Evolutionary conservation across 2,888 invertebrate genomes (phyloP).

Genomic region (Julus scanicus): DNA sequence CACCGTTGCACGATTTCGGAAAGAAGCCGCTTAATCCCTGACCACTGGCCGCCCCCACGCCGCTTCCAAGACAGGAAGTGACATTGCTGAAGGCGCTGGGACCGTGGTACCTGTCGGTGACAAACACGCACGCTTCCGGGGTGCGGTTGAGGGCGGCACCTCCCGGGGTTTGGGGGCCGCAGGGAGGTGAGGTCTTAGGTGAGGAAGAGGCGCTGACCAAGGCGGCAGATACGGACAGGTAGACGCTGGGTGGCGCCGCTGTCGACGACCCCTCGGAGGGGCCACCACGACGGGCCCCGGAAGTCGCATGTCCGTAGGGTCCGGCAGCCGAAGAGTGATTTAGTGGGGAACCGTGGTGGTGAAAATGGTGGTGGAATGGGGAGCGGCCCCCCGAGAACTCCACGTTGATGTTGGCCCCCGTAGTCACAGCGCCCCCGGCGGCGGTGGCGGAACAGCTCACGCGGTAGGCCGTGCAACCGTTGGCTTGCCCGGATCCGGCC

Average conservation of each 20-base stretch:
- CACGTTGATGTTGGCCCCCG: constrained; percentile 53
- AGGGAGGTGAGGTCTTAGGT: constrained; percentile 12
- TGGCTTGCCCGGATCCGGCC: not conserved
- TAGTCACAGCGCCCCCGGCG: constrained; percentile 46
- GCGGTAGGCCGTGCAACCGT: constrained; percentile 39
- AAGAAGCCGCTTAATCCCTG: constrained; percentile 5
- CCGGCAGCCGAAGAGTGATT: not conserved
- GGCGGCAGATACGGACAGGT: constrained; percentile 50
- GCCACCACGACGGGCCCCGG: not conserved
- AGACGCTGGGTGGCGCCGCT: constrained; percentile 44
- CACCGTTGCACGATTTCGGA: constrained; percentile 34
- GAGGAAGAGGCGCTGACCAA: constrained; percentile 49
- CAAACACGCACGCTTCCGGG: constrained; percentile 51
- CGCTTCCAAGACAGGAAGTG: constrained; percentile 48
- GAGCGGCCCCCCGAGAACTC: constrained; percentile 37
- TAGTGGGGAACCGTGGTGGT: constrained; percentile 38
- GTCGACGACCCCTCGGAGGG: not conserved
- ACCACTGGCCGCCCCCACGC: not conserved
- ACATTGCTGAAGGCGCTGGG: constrained; percentile 54
- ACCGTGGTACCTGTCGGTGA: constrained; percentile 52
- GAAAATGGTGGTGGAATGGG: constrained; percentile 49
- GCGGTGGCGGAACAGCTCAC: constrained; percentile 44
- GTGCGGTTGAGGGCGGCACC: constrained; percentile 1
- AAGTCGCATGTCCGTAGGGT: not conserved
- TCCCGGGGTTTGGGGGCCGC: not conserved